Percentiles rank a stretch among this genome's conserved stretches.
These are phyloP conservation scores for Dolichomitus sp. DNA, from an alignment of 2,888 invertebrate species.

Conservation along the genomic window DNA sequence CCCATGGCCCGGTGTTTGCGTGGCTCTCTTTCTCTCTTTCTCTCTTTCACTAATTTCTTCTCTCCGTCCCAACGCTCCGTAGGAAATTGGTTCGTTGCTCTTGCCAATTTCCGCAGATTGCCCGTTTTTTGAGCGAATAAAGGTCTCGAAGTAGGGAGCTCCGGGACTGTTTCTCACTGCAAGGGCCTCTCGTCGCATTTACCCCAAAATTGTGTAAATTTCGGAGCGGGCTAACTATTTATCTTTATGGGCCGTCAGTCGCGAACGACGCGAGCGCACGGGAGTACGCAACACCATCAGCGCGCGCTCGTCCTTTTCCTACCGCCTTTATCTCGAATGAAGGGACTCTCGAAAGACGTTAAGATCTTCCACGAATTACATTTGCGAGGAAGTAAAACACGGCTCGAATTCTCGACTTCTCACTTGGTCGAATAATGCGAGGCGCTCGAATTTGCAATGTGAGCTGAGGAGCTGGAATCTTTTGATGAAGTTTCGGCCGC, in stretches of 20 bases:
- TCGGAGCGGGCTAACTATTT: conserved; percentile 83
- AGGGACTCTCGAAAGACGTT: conserved; percentile 79
- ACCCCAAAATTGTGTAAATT: conserved; percentile 85
- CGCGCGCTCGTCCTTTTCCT: conserved; percentile 42
- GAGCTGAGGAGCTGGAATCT: not conserved
- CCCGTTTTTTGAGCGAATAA: conserved; percentile 60
- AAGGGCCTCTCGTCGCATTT: conserved; percentile 71
- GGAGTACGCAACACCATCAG: conserved; percentile 25
- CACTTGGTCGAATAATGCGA: not conserved
- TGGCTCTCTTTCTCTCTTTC: conserved; percentile 62
- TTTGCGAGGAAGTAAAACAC: conserved; percentile 19
- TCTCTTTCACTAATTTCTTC: conserved; percentile 13
- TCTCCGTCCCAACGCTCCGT: conserved; percentile 45
- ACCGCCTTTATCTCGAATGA: conserved; percentile 60
- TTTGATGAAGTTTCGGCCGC: conserved; percentile 21
- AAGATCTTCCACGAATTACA: conserved; percentile 77
- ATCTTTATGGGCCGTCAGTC: conserved; percentile 82
- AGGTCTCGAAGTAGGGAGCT: conserved; percentile 49
- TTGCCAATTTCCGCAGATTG: conserved; percentile 83
- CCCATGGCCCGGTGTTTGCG: conserved; percentile 81
- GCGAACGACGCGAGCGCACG: conserved; percentile 70
- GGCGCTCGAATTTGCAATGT: conserved; percentile 27
- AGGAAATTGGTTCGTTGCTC: conserved; percentile 84
- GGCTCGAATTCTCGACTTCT: conserved; percentile 34
- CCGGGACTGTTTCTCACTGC: conserved; percentile 48